A percentile compares a stretch with the other conserved stretches of the same genome.
phyloP scores from a whole-genome alignment of 1,140 invertebrate species.

The Bombus turneri region DNA sequence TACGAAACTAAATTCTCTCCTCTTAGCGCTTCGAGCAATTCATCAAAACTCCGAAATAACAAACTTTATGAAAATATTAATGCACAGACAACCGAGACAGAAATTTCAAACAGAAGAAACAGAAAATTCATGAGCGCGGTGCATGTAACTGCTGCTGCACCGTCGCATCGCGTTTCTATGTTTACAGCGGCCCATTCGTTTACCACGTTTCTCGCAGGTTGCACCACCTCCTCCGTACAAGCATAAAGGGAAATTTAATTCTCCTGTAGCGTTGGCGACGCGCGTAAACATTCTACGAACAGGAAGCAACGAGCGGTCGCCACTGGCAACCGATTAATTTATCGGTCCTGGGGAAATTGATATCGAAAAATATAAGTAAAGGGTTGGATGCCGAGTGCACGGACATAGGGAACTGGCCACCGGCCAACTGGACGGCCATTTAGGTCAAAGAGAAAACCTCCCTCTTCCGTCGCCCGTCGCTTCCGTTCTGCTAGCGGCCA shows the following conservation, averaged over 20 bases:
- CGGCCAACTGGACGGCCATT: conserved; percentile 74
- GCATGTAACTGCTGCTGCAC: background rate
- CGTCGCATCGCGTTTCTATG: background rate
- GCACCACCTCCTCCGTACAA: no score
- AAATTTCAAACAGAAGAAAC: background rate
- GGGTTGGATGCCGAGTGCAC: conserved; percentile 40
- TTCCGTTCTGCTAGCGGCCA: background rate
- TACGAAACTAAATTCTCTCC: background rate
- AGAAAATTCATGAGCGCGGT: background rate
- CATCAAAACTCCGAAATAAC: background rate
- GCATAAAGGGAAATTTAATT: conserved; percentile 8
- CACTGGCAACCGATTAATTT: conserved; percentile 65
- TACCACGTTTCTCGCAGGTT: background rate
- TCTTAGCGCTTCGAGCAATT: background rate
- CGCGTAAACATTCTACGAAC: conserved; percentile 32
- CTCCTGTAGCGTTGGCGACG: background rate
- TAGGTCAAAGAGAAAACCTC: conserved; percentile 71
- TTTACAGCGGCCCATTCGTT: conserved; percentile 8
- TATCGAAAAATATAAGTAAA: conserved; percentile 69
- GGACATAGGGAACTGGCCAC: conserved; percentile 74
- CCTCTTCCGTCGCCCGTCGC: background rate
- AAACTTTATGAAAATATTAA: background rate
- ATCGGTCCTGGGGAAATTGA: conserved; percentile 67
- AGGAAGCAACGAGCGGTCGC: background rate
- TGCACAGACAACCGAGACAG: background rate